Percentiles rank a stretch among this genome's conserved stretches.
Conservation (phyloP, 2,113 vertebrate genomes). For the Cepphus grylle region DNA sequence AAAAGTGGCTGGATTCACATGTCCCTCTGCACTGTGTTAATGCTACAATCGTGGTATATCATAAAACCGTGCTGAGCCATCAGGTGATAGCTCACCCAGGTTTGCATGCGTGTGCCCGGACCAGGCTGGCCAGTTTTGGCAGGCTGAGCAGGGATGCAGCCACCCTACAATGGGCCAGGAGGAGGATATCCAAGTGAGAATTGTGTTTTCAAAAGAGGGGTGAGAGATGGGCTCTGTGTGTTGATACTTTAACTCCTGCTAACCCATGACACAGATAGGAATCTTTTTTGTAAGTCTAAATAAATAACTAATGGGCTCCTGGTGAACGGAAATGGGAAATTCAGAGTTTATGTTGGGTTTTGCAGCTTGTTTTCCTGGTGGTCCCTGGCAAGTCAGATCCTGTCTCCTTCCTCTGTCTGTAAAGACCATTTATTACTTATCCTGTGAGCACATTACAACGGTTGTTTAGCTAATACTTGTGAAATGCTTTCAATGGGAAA, state of each 20-base stretch:
- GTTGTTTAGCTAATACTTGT: background rate
- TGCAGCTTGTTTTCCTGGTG: background rate
- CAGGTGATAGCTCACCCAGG: accelerated
- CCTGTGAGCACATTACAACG: background rate
- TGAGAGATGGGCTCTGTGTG: background rate
- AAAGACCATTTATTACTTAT: background rate
- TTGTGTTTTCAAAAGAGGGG: accelerated
- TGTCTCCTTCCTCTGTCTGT: background rate
- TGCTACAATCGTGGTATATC: accelerated
- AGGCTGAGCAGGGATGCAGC: accelerated
- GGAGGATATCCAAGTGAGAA: background rate
- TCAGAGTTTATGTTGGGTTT: background rate
- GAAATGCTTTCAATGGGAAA: background rate
- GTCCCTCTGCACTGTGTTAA: background rate
- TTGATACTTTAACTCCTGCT: background rate
- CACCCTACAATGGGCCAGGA: accelerated
- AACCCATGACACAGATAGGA: accelerated
- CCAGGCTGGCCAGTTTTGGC: accelerated
- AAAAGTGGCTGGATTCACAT: accelerated
- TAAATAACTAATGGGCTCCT: background rate
- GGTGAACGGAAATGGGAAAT: background rate
- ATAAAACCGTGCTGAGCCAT: accelerated
- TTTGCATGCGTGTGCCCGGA: accelerated
- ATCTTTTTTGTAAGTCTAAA: background rate
- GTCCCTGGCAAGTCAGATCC: background rate